Conservation (phyloP, 2,113 vertebrate species). For the Neolamprologus cancellatus region DNA sequence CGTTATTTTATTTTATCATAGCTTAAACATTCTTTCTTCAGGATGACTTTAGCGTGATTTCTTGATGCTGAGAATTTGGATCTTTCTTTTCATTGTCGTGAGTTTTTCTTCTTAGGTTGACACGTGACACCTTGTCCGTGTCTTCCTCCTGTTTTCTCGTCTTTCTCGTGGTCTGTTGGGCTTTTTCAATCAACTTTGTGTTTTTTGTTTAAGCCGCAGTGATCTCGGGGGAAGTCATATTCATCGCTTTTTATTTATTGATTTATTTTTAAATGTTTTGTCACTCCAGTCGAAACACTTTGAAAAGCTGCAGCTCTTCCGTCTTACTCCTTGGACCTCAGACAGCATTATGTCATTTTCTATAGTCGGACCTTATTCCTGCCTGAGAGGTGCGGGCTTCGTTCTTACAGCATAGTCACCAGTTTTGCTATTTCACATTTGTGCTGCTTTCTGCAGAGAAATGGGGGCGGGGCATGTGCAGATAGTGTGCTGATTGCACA, state of each 20-base stretch:
- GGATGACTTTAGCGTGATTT: neutral
- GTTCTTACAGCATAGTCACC: neutral
- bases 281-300: neutral
- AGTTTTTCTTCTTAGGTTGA: neutral
- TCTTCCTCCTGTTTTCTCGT: neutral
- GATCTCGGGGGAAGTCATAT: neutral
- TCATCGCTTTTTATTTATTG: neutral
- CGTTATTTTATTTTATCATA: neutral
- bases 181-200: neutral
- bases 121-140: fast-evolving
- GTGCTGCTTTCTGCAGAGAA: neutral
- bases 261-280: neutral
- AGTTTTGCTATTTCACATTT: neutral
- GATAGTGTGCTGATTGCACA: neutral
- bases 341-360: neutral
- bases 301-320: neutral
- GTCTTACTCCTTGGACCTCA: neutral
- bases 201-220: neutral
- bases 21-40: neutral
- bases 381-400: neutral
- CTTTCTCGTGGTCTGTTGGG: neutral
- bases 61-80: neutral
- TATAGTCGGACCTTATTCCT: neutral
- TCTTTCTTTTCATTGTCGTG: neutral
- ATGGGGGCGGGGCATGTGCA: neutral